phyloP scores from a whole-genome alignment of 2,797 vertebrate species.

The Coreius guichenoti region DNA sequence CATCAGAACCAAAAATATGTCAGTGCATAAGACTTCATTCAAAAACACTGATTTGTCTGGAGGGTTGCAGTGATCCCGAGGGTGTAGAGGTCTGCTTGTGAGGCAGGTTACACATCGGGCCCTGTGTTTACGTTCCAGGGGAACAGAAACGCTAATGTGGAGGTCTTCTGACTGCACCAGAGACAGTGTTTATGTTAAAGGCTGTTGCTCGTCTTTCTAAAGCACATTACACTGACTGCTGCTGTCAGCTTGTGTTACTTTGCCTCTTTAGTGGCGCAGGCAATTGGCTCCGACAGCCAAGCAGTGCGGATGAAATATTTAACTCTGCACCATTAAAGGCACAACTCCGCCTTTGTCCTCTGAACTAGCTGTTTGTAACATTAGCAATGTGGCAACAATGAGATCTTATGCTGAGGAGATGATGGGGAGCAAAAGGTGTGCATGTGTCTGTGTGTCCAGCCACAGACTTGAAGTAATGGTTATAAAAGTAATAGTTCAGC shows the following conservation, averaged over 20 bases:
- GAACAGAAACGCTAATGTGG: conserved; percentile 43
- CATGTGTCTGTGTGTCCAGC: neutral
- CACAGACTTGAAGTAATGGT: neutral
- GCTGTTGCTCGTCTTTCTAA: conserved; percentile 90
- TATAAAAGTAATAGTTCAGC: neutral
- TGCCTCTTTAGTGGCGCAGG: conserved; percentile 82
- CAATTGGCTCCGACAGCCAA: conserved; percentile 86
- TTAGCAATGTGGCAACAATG: neutral
- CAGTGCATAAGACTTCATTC: neutral
- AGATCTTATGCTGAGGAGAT: conserved; percentile 22
- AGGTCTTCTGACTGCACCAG: conserved; percentile 49
- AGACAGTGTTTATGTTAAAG: conserved; percentile 88
- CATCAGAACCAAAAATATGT: neutral
- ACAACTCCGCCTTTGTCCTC: conserved; percentile 84
- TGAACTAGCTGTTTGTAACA: conserved; percentile 70
- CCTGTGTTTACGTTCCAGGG: conserved; percentile 34
- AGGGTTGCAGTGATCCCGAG: neutral
- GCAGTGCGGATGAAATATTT: conserved; percentile 89
- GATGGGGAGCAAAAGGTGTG: conserved; percentile 1
- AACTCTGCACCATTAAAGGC: conserved; percentile 87
- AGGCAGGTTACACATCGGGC: conserved; percentile 9
- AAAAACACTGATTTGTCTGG: neutral
- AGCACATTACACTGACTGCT: conserved; percentile 89
- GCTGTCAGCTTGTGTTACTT: conserved; percentile 91
- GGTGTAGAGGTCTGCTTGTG: neutral